Conservation (phyloP, 2,797 vertebrate genomes). For the Sciaenops ocellatus region DNA sequence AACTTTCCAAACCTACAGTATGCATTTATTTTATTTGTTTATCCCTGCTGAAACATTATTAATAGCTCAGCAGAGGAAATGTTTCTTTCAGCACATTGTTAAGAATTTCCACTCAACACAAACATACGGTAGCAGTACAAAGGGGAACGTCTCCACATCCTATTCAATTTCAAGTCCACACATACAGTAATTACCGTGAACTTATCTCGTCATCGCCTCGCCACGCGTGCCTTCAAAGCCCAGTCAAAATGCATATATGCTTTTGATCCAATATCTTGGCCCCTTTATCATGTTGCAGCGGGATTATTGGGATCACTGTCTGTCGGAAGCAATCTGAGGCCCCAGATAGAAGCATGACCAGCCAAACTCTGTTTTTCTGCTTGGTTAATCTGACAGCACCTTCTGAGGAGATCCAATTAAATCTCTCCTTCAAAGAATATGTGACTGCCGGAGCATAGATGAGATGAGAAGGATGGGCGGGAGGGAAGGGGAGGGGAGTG, state of each 20-base stretch:
- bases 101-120: not conserved
- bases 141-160: constrained; percentile 21
- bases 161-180: constrained; percentile 52
- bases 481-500: constrained; percentile 23
- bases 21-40: not conserved
- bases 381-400: constrained; percentile 87
- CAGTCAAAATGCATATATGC: constrained; percentile 72
- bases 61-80: not conserved
- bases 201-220: constrained; percentile 64
- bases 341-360: constrained; percentile 82
- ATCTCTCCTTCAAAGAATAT: constrained; percentile 85
- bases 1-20: not conserved
- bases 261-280: constrained; percentile 75
- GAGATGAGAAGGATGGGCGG: constrained; percentile 70
- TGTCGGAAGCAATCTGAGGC: constrained; percentile 81
- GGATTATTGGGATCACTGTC: constrained; percentile 83
- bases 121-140: not conserved
- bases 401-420: constrained; percentile 88
- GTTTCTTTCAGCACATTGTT: not conserved
- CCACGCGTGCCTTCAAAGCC: constrained; percentile 67
- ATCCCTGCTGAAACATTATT: not conserved
- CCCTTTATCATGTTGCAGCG: constrained; percentile 74
- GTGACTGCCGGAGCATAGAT: constrained; percentile 79
- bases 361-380: constrained; percentile 84
- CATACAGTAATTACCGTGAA: constrained; percentile 60